Conservation (phyloP, 2,113 vertebrate species). For the Tragelaphus imberbis region DNA sequence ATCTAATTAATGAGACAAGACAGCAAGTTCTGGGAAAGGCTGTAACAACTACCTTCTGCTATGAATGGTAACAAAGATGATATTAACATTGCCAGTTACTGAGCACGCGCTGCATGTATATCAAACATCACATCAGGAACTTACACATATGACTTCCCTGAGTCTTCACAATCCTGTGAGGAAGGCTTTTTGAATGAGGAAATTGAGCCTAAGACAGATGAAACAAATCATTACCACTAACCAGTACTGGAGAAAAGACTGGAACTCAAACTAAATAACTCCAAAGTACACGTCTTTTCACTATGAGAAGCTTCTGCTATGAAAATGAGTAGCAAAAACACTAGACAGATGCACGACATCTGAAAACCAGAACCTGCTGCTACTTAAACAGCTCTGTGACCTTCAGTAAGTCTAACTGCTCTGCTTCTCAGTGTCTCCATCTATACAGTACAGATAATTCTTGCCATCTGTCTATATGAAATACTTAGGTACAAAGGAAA, state of each 20-base stretch:
- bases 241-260: background rate
- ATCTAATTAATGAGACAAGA: slow-evolving; percentile 45
- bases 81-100: background rate
- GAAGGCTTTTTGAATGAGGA: background rate
- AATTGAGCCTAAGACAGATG: background rate
- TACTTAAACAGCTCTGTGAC: background rate
- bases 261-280: background rate
- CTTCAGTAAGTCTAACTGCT: background rate
- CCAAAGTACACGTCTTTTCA: background rate
- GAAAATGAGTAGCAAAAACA: slow-evolving; percentile 5
- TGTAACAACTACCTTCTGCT: slow-evolving; percentile 2
- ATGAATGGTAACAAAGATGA: background rate
- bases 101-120: background rate
- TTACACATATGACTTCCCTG: background rate
- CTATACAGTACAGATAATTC: background rate
- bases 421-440: background rate
- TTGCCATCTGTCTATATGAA: background rate
- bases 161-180: background rate
- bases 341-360: background rate
- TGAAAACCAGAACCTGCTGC: background rate
- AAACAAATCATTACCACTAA: background rate
- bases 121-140: background rate
- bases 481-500: background rate
- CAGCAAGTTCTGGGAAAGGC: slow-evolving; percentile 12
- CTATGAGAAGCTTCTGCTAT: background rate